Evolutionary conservation across 2,113 vertebrate species (phyloP), one percentile per base, ranked within the genome.

Genomic region (Otolemur garnettii): DNA sequence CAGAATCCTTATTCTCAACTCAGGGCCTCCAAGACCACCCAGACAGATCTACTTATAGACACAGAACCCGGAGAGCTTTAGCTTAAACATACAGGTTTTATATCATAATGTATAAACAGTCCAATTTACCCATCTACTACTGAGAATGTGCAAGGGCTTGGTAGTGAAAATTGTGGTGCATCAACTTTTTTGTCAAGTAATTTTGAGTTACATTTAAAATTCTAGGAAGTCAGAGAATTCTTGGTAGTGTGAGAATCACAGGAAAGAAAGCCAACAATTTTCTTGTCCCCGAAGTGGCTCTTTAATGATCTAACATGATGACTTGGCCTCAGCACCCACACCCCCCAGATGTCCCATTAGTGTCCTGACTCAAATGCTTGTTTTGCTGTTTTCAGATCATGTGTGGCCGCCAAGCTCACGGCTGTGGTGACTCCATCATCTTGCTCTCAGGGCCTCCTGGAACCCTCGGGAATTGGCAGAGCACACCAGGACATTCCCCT

Each of bases 171-270:
- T 0, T 24, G 77, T 19, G 38, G 50, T 15, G 5, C 62, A 74
- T 75, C 74, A 7, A 35, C 14, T 22, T 4, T 93, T 42, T n/a
- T 59, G 72, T 69, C 13, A 30, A 81, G 60, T 10, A 45, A 87
- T 78, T 84, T 4, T 80, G 80, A 83, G 33, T 55, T 81, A 79
- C 59, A 57, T 15, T 81, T 50, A 72, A 91, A 94, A 87, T 85
- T 91, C 45, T 15, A 18, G 45, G 92, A 89, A 93, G 84, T 35
- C 68, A 88, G 71, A 88, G 74, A 15, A 24, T 90, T 91, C 66
- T 12, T 38, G 42, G 26, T 38, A 42, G 55, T 6, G 4, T 64
- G 45, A 33, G 59, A 71, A 68, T 59, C 30, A 33, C 12, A 4
- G n/a, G 15, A 69, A 69, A 38, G 28, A 60, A 69, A 85, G 60